Base-by-base conservation (phyloP, 2,888 invertebrate species). In the Agrotis ipsilon region DNA sequence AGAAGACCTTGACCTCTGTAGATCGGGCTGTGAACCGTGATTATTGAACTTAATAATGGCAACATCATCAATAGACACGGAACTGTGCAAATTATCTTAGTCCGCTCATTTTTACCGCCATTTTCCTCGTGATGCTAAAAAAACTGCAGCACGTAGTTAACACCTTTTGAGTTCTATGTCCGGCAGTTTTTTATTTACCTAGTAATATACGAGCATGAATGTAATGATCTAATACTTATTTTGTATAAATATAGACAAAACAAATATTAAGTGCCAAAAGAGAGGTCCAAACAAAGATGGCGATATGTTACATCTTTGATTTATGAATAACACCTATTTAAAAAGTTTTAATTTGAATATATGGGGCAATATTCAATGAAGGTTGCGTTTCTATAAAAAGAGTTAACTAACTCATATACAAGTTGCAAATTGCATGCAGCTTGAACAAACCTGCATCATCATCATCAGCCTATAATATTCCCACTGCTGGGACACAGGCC, bases 121-220 rank as follows among this genome's bases (percentile, higher is more conserved):
- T 79, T 58, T 74, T 61, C 51, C 65, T 73, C 49, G 7, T 52
- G 4, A 24, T 21, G 11, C 6, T 6, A 45, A 72, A 68, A 60
- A 68, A 73, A 73, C n/a, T 11, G 24, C 32, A n/a, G 5, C 14
- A 7, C 7, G 4, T 46, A 46, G 13, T 55, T 78, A 72, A 19
- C 54, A 60, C 60, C 72, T 78, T 19, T 49, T 19, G 54, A 54
- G 13, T 54, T 7, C 18, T 39, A 60, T 78, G 60, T 73, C 54
- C 78, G 60, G 16, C 54, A 71, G 21, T 32, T 78, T 68, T 46
- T 45, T 55, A 60, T 72, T 32, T 19, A 51, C 45, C 27, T 6
- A 51, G 4, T 18, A 49, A 71, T 39, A 52, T 16, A 43, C 43
- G 13, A 55, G 16, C 46, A 19, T 24, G 46, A 48, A 27, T 43